A percentile compares a stretch with the other conserved stretches of the same genome.
Conservation (phyloP, 1,140 invertebrate genomes). For the Polyergus mexicanus region DNA sequence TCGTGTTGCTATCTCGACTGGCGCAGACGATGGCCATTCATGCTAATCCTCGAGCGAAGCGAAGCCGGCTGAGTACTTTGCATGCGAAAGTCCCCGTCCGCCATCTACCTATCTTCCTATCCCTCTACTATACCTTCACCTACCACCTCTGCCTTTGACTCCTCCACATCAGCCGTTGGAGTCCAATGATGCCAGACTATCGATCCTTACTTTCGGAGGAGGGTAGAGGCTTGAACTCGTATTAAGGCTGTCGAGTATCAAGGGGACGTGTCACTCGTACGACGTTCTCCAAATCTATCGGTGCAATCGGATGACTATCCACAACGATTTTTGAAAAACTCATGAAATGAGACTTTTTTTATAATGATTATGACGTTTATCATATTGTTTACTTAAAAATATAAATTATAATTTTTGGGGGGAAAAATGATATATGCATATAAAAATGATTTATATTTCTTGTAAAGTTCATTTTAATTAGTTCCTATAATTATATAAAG, state of each 20-base stretch:
- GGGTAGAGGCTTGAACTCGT: slow-evolving; percentile 80
- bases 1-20: slow-evolving; percentile 78
- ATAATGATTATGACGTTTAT: neutral
- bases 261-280: slow-evolving; percentile 80
- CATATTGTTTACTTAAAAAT: neutral
- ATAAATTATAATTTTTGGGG: neutral
- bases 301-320: slow-evolving; percentile 42
- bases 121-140: slow-evolving; percentile 56
- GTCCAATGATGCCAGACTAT: slow-evolving; percentile 83
- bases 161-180: slow-evolving; percentile 76
- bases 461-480: neutral
- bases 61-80: slow-evolving; percentile 60
- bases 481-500: neutral
- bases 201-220: slow-evolving; percentile 78
- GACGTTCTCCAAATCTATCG: slow-evolving; percentile 70
- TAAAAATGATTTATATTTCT: neutral
- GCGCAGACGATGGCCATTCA: slow-evolving; percentile 81
- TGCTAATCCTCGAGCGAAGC: slow-evolving; percentile 79
- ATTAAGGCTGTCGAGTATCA: slow-evolving; percentile 75
- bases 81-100: slow-evolving; percentile 73
- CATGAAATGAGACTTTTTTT: neutral
- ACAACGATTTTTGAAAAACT: slow-evolving; percentile 63
- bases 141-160: slow-evolving; percentile 67
- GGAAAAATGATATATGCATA: neutral
- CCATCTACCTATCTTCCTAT: slow-evolving; percentile 60